phyloP scores from a whole-genome alignment of 2,888 invertebrate genomes.

The Latrodectus elegans region DNA sequence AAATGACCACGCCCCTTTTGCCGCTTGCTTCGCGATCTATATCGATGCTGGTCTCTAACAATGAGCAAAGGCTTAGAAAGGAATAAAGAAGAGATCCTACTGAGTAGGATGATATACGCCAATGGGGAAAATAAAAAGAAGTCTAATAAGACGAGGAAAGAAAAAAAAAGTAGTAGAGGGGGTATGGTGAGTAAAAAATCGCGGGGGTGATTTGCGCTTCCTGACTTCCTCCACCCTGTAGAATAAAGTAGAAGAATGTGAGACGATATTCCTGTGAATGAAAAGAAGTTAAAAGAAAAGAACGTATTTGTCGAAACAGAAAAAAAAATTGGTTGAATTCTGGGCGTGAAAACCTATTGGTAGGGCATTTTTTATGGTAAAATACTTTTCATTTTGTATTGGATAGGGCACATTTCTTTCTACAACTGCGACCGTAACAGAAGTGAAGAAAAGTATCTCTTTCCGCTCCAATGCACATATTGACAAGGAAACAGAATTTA shows the following conservation, averaged over 20 bases:
- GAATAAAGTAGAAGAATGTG: constrained; percentile 10
- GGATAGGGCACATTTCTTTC: constrained; percentile 27
- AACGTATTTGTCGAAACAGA: background rate
- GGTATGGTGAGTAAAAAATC: constrained; percentile 1
- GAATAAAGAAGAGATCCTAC: background rate
- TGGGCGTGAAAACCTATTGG: constrained; percentile 36
- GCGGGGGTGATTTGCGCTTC: constrained; percentile 41
- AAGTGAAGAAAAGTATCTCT: constrained; percentile 7
- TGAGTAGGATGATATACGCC: background rate
- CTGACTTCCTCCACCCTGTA: background rate
- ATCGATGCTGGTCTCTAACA: constrained; percentile 24
- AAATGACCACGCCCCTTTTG: constrained; percentile 8
- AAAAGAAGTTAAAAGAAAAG: constrained; percentile 10
- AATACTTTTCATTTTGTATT: constrained; percentile 57
- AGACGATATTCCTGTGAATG: constrained; percentile 21
- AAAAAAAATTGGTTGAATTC: constrained; percentile 1
- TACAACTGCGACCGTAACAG: background rate
- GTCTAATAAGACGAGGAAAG: constrained; percentile 3
- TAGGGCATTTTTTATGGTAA: constrained; percentile 49
- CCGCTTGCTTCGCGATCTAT: constrained; percentile 2
- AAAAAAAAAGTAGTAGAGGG: constrained; percentile 9
- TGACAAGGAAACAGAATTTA: constrained; percentile 35
- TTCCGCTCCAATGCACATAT: constrained; percentile 23
- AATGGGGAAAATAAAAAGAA: constrained; percentile 1
- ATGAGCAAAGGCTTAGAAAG: constrained; percentile 16